Evolutionary conservation across 2,888 invertebrate species (phyloP), one percentile per base, ranked within the genome.

Genomic region (Rhopalosiphum nymphaeae): DNA sequence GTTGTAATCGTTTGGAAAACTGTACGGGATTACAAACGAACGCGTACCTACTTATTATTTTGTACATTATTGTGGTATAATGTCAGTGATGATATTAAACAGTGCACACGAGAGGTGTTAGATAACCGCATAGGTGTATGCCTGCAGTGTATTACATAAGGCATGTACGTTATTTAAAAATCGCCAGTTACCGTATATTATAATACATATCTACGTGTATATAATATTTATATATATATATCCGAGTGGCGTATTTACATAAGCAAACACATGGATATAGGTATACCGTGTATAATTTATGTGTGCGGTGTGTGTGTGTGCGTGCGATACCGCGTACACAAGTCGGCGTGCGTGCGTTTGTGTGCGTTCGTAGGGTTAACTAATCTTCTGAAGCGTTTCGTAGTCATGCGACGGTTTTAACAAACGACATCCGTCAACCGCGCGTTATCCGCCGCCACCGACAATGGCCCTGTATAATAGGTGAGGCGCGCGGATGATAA

Each of bases 391-490:
- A 84, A 84, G 56, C 93, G 93, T 93, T 93, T 46, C 89, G 89
- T 57, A 93, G 93, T 93, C 93, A 93, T 93, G 93, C 89, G 84
- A 84, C 93, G 88, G 92, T 89, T 89, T 87, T 92, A 92, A 92
- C 91, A 91, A 91, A 91, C 92, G 89, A 93, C 93, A 89, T 93
- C 93, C 84, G 93, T 89, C 93, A 93, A 89, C 93, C 93, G 78
- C 56, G 89, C 93, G 93, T 93, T 93, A 93, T 93, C 93, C 89
- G 93, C 84, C 93, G 89, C 84, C 84, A 16, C 67, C 92, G 44
- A 88, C 92, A 89, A 89, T 16, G 53, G 88, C 53, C 88, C 46
- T 46, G 92, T 49, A 13, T 86, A 67, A 87, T 92, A 92, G 93
- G 93, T 93, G 93, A 93, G 92, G 89, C 89, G 84, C 88, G 49